Evolutionary conservation across 2,797 vertebrate genomes (phyloP).

Genomic region (Gallinago stenura): DNA sequence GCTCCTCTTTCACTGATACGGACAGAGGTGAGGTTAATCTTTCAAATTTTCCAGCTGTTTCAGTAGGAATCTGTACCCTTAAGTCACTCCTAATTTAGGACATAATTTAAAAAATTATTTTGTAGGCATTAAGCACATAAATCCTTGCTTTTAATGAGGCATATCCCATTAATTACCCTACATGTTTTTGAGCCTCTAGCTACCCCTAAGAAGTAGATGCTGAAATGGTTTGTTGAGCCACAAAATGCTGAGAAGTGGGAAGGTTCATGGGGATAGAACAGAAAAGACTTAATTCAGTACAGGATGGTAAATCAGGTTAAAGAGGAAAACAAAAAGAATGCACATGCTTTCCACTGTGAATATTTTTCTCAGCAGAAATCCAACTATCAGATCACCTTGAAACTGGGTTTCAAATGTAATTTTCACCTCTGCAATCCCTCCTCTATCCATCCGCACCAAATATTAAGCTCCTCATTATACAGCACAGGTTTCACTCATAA

Average conservation of each 20-base stretch:
- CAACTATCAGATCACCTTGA: not conserved
- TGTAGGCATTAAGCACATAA: not conserved
- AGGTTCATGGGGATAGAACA: not conserved
- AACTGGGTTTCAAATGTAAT: not conserved
- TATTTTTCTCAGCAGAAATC: not conserved
- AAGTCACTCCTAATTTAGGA: not conserved
- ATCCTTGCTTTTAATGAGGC: not conserved
- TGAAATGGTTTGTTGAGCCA: not conserved
- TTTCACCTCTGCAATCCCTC: not conserved
- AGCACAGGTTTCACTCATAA: not conserved
- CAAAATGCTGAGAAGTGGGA: not conserved
- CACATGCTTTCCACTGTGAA: not conserved
- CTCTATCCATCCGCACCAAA: not conserved
- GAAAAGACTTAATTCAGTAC: not conserved
- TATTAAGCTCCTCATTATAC: not conserved
- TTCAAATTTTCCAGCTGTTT: not conserved
- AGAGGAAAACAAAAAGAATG: not conserved
- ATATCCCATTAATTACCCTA: not conserved
- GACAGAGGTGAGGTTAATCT: not conserved
- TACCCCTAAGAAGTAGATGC: not conserved
- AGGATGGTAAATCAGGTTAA: not conserved
- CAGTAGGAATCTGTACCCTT: not conserved
- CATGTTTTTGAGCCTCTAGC: not conserved
- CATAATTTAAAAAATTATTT: not conserved
- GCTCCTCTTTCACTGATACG: rapidly evolving